These are phyloP conservation scores for Stigmatopora argus DNA, from an alignment of 2,113 vertebrate genomes.

Conservation along the genomic window DNA sequence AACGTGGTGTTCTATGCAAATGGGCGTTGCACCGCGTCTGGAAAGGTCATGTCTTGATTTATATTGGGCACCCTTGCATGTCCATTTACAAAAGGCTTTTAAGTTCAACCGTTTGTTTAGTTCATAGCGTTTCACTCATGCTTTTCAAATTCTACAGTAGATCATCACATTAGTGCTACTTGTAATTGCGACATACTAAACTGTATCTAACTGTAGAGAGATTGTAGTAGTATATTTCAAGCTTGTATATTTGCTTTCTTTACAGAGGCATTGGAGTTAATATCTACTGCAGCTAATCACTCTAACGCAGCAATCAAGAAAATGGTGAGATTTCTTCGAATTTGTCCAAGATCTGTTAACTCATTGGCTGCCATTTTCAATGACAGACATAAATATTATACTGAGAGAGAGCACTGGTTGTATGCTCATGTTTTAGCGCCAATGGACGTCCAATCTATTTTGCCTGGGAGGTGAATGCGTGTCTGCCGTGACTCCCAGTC, in stretches of 20 bases:
- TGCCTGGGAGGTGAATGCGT: no score
- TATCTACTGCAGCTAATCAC: slow-evolving; percentile 93
- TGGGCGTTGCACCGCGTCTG: not conserved
- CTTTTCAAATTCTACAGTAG: slow-evolving; percentile 13
- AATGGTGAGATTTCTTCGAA: slow-evolving; percentile 75
- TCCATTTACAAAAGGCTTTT: slow-evolving; percentile 16
- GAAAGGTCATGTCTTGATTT: not conserved
- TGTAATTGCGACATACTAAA: slow-evolving; percentile 8
- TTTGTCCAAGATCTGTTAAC: slow-evolving; percentile 9
- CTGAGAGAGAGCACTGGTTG: no score
- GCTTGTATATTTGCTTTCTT: slow-evolving; percentile 25
- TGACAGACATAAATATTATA: no score
- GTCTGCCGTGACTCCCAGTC: no score
- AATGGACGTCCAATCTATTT: no score
- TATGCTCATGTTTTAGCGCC: no score
- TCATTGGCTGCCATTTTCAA: no score
- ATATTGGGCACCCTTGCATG: not conserved
- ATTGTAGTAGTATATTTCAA: not conserved
- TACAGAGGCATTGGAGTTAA: slow-evolving; percentile 93
- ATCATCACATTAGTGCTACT: slow-evolving; percentile 29
- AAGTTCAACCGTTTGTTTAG: not conserved
- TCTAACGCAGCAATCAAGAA: slow-evolving; percentile 95
- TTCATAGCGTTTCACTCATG: slow-evolving; percentile 15
- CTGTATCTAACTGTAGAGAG: not conserved
- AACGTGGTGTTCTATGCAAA: not conserved